Evolutionary conservation across 1,140 invertebrate genomes (phyloP), one percentile per base, ranked within the genome.

Genomic region (Drosophila nikananu): DNA sequence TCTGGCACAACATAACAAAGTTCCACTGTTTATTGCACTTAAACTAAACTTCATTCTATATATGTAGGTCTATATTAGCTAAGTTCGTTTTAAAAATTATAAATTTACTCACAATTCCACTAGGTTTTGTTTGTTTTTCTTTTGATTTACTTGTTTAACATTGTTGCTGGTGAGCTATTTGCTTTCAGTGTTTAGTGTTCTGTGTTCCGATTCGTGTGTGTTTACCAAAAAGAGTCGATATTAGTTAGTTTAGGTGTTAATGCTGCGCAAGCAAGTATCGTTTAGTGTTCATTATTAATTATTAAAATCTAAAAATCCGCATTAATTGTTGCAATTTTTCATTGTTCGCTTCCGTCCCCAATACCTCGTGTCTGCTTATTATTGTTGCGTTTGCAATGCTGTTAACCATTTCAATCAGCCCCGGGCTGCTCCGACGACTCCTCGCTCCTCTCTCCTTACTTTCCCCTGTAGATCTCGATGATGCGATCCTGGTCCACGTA

Each of bases 401-500:
- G 71, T 90, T 91, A 90, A 90, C 86, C 76, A 90, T 90, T 90
- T 80, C 49, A 49, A 59, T 57, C 74, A 80, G 49, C 60, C 60
- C 49, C 54, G 25, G 51, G 71, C 66, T 63, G 64, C 21, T 57
- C 30, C 58, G 37, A 55, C 61, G 30, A 63, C 15, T 30, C 23
- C 49, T 37, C 15, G 17, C 25, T 15, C 7, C 23, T 15, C 7
- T n/a, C 4, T 2, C 25, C 25, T 95, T 97, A 98, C 94, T 98
- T 98, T 93, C 97, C 97, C 91, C 97, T 95, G 93, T 99, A 98
- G 89, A 98, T 97, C 94, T 98, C 97, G 86, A 99, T 99, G 84
- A 99, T 98, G 93, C 96, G 96, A 93, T 99, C 98, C 94, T 99
- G 98, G 94, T 99, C 98, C 59, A 99, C 98, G 92, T 98, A 98